phyloP scores from a whole-genome alignment of 2,888 invertebrate species.

The Lasioglossum lativentre region DNA sequence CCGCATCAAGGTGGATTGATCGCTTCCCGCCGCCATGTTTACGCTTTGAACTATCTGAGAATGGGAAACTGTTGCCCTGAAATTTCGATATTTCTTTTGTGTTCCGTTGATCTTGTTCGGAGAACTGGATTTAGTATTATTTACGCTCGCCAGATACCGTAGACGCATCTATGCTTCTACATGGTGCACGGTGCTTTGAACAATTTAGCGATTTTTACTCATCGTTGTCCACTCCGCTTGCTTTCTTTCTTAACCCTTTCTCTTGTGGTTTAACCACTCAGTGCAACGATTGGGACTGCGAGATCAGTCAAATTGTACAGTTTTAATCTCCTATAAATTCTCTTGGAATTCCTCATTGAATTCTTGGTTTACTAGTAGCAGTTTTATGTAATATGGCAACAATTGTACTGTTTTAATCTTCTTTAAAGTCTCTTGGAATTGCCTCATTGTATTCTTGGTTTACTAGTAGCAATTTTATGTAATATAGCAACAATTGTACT shows the following conservation, averaged over 20 bases:
- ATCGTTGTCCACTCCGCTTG: not conserved
- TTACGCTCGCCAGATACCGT: not conserved
- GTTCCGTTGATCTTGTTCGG: not conserved
- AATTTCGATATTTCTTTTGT: constrained; percentile 23
- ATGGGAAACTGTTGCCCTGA: constrained; percentile 8
- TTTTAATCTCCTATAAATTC: no score
- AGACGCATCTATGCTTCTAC: not conserved
- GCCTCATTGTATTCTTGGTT: no score
- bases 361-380: no score
- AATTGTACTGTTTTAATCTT: no score
- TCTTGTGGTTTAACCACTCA: not conserved
- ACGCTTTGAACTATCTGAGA: constrained; percentile 13
- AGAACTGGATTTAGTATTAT: constrained; percentile 7
- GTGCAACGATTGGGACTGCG: no score
- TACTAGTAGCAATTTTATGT: no score
- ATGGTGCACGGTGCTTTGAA: not conserved
- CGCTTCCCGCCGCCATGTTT: constrained; percentile 1
- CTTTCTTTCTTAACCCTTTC: not conserved
- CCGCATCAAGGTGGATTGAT: constrained; percentile 59
- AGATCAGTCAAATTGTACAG: not conserved
- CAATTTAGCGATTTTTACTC: not conserved
- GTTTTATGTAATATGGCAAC: no score
- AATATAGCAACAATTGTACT: no score
- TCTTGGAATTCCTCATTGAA: no score
- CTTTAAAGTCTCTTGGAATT: no score